A percentile compares a stretch with the other conserved stretches of the same genome.
These are phyloP conservation scores for Megalurothrips usitatus DNA, from an alignment of 2,888 invertebrate species.

Conservation along the genomic window DNA sequence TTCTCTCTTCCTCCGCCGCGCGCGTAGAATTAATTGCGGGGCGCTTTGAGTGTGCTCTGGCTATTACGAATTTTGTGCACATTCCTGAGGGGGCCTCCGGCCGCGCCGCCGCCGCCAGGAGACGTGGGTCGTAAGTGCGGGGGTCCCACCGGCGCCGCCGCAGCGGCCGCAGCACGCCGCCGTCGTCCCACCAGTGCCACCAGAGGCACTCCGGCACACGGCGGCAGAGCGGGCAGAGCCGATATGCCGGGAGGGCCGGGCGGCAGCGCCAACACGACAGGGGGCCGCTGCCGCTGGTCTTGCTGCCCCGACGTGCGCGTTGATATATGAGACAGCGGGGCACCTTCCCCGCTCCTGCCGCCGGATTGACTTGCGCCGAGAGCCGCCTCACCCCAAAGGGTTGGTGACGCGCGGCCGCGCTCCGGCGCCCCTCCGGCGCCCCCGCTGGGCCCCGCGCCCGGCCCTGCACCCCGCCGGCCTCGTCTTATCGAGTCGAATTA, in stretches of 20 bases:
- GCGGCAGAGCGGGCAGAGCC: too few relatives aligned
- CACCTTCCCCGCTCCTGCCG: too few relatives aligned
- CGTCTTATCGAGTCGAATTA: neutral
- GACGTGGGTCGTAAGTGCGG: neutral
- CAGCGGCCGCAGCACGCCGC: neutral
- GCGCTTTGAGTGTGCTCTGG: neutral
- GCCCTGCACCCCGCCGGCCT: too few relatives aligned
- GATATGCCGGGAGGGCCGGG: too few relatives aligned
- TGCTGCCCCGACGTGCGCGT: too few relatives aligned
- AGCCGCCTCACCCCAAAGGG: neutral
- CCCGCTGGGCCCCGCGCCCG: too few relatives aligned
- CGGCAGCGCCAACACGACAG: too few relatives aligned
- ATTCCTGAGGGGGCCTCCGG: neutral
- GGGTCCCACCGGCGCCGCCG: neutral
- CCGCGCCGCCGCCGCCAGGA: neutral
- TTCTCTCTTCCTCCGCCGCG: neutral
- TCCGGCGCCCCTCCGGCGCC: too few relatives aligned
- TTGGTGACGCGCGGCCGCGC: neutral
- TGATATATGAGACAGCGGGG: too few relatives aligned
- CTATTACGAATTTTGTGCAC: conserved; percentile 14
- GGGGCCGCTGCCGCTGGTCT: too few relatives aligned
- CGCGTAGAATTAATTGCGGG: conserved; percentile 1
- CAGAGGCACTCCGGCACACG: too few relatives aligned
- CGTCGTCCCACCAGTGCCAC: too few relatives aligned
- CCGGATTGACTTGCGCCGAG: neutral